A percentile compares a stretch with the other conserved stretches of the same genome.
Conservation (phyloP, 2,113 vertebrate species). For the Heloderma charlesbogerti region DNA sequence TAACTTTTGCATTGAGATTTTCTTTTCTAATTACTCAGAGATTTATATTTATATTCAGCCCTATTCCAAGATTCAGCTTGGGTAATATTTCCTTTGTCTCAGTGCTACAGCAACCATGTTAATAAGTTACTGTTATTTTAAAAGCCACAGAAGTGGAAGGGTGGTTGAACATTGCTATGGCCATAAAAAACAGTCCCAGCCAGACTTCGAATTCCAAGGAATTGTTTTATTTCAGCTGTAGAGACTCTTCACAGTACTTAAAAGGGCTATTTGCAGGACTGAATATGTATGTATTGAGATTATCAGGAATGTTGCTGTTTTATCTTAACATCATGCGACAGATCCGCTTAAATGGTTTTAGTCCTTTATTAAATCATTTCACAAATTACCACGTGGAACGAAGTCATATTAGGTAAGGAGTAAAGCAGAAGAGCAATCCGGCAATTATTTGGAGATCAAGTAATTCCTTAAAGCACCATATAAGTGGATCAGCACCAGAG, state of each 20-base stretch:
- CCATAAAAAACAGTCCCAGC: background rate
- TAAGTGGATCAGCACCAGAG: background rate
- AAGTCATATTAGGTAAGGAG: background rate
- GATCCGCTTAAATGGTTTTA: background rate
- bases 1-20: background rate
- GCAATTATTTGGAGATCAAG: background rate
- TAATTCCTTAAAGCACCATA: background rate
- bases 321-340: background rate
- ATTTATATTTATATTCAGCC: background rate
- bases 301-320: background rate
- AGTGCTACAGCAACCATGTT: background rate
- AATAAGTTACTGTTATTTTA: background rate
- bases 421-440: background rate
- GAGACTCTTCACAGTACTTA: background rate
- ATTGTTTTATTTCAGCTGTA: background rate
- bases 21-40: background rate
- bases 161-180: background rate
- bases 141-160: background rate
- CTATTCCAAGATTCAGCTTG: background rate
- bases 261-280: slow-evolving; percentile 7
- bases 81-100: no score
- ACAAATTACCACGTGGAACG: background rate
- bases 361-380: background rate
- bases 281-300: slow-evolving; percentile 2
- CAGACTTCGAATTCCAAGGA: background rate